These are phyloP conservation scores for Leucozona laternaria DNA, from an alignment of 2,888 invertebrate genomes.

Conservation along the genomic window DNA sequence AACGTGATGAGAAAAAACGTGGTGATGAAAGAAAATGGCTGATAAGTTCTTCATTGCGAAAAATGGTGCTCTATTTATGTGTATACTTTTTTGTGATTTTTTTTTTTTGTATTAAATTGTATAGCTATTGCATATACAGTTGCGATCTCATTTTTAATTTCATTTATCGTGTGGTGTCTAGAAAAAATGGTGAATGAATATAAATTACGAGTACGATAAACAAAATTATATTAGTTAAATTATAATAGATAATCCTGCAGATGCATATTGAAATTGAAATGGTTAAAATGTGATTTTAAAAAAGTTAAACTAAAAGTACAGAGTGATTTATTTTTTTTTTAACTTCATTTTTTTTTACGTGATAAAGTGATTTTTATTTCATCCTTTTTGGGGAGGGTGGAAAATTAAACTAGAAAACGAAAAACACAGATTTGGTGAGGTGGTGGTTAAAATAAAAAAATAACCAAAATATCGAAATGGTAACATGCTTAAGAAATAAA, in stretches of 20 bases:
- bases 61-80: slow-evolving; percentile 58
- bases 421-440: slow-evolving; percentile 48
- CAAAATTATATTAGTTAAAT: slow-evolving; percentile 19
- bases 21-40: slow-evolving; percentile 73
- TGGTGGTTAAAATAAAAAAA: slow-evolving; percentile 45
- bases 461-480: slow-evolving; percentile 60
- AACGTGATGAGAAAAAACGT: slow-evolving; percentile 69
- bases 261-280: slow-evolving; percentile 63
- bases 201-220: slow-evolving; percentile 26
- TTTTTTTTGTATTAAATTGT: slow-evolving; percentile 21
- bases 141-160: slow-evolving; percentile 43
- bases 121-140: slow-evolving; percentile 37
- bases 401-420: slow-evolving; percentile 34
- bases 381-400: slow-evolving; percentile 56
- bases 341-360: slow-evolving; percentile 31
- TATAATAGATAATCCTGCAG: slow-evolving; percentile 58
- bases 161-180: slow-evolving; percentile 39
- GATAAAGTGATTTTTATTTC: slow-evolving; percentile 58
- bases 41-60: slow-evolving; percentile 68
- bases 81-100: slow-evolving; percentile 29
- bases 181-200: slow-evolving; percentile 67
- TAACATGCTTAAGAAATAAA: slow-evolving; percentile 66
- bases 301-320: slow-evolving; percentile 18
- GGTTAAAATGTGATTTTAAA: slow-evolving; percentile 30
- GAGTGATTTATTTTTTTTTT: slow-evolving; percentile 32